Conservation (phyloP, 1,140 invertebrate genomes). For the Helicoverpa zea region DNA sequence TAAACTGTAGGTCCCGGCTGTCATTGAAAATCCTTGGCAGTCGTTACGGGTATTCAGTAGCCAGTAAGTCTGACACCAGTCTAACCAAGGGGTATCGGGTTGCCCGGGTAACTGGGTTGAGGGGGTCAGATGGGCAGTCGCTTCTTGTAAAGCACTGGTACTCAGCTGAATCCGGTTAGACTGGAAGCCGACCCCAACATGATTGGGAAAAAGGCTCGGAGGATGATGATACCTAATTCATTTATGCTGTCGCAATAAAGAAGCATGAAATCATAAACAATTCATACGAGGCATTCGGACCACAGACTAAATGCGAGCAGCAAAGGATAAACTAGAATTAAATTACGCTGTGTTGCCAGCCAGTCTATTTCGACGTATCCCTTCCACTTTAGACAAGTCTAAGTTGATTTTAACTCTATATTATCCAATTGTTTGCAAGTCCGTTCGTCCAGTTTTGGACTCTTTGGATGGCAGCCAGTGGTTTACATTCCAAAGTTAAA, state of each 20-base stretch:
- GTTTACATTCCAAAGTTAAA: conserved; percentile 7
- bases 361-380: neutral
- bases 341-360: conserved; percentile 7
- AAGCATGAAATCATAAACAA: neutral
- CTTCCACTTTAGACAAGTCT: conserved; percentile 11
- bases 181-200: no score
- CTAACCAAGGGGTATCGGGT: no score
- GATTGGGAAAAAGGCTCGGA: no score
- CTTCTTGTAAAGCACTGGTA: no score
- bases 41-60: no score
- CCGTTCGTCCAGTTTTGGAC: neutral
- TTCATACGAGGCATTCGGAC: neutral
- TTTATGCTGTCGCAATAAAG: neutral
- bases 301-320: neutral
- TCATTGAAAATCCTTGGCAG: no score
- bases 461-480: conserved; percentile 24
- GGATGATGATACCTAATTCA: no score
- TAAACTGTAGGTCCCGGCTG: no score
- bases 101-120: no score
- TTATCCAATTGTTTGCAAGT: conserved; percentile 26
- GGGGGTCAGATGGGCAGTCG: no score
- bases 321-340: neutral
- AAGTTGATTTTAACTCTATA: conserved; percentile 22
- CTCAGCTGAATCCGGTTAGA: no score
- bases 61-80: no score